phyloP scores from a whole-genome alignment of 2,113 vertebrate species.

The Trematocara nigrifrons region DNA sequence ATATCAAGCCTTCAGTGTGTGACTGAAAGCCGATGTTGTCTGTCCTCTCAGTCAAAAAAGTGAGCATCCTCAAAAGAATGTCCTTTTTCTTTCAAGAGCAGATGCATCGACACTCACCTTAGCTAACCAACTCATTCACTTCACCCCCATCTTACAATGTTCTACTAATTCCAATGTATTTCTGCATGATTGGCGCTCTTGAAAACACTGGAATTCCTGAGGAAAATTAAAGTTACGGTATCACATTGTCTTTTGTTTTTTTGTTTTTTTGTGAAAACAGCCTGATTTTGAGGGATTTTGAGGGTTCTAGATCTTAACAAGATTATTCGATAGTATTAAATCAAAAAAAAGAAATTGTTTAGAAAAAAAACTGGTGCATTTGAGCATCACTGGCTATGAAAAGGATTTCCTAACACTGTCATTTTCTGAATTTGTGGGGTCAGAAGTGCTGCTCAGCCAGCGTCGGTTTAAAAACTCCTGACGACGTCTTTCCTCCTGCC shows the following conservation, averaged over 20 bases:
- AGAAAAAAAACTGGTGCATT: neutral
- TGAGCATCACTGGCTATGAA: neutral
- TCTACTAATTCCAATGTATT: neutral
- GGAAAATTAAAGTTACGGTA: neutral
- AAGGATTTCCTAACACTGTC: neutral
- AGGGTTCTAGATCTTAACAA: neutral
- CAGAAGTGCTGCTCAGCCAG: slow-evolving; percentile 11
- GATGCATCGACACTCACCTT: neutral
- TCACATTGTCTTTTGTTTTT: neutral
- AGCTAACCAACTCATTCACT: neutral
- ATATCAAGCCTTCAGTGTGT: neutral
- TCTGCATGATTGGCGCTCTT: neutral
- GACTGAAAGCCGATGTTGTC: neutral
- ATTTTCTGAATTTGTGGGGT: neutral
- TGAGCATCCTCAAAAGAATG: neutral
- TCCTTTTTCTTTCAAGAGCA: neutral
- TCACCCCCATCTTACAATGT: neutral
- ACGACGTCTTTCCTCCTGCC: slow-evolving; percentile 34
- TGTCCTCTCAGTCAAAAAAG: neutral
- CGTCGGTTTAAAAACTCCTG: slow-evolving; percentile 31
- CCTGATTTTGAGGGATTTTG: neutral
- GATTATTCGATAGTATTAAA: neutral
- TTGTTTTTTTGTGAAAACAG: rapidly evolving
- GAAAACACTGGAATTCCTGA: neutral
- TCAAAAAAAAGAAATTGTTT: neutral